Evolutionary conservation across 2,797 vertebrate genomes (phyloP).

Genomic region (Lagocephalus sceleratus): DNA sequence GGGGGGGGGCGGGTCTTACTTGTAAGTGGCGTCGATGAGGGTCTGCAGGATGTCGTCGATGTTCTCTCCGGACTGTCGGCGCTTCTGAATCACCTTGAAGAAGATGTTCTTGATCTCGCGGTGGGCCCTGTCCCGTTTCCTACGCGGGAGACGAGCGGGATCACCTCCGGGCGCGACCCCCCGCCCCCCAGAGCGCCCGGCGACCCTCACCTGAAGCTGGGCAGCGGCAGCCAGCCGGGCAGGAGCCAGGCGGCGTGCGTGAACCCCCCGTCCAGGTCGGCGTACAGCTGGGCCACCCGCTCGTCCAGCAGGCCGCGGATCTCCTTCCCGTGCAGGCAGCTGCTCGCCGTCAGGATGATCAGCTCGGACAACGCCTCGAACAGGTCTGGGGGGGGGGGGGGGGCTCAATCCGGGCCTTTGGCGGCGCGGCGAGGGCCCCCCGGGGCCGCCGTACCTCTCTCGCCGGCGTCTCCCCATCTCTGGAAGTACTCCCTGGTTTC

Average conservation of each 20-base stretch:
- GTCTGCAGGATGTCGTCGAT: conserved; percentile 93
- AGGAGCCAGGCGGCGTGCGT: conserved; percentile 94
- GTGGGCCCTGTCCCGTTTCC: conserved; percentile 90
- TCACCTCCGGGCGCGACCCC: too few species aligned
- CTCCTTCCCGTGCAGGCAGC: conserved; percentile 93
- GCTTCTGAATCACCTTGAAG: conserved; percentile 89
- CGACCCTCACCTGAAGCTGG: conserved; percentile 90
- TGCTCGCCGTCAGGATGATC: conserved; percentile 96
- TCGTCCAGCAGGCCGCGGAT: conserved; percentile 87
- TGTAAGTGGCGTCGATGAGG: conserved; percentile 91
- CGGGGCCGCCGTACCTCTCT: conserved; percentile 92
- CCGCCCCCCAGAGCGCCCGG: background rate
- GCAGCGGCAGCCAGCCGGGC: conserved; percentile 93
- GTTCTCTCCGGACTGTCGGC: conserved; percentile 78
- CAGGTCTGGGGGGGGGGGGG: conserved; percentile 89
- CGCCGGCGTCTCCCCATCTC: conserved; percentile 91
- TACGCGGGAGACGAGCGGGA: conserved; percentile 34
- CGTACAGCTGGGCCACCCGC: conserved; percentile 90
- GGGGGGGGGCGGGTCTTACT: conserved; percentile 80
- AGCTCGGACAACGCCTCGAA: conserved; percentile 95
- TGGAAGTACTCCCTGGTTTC: conserved; percentile 91
- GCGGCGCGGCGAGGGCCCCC: too few species aligned
- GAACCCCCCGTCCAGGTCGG: conserved; percentile 95
- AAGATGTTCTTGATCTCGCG: conserved; percentile 92
- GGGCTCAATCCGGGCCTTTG: too few species aligned